Evolutionary conservation across 1,140 invertebrate genomes (phyloP).

Genomic region (Plectus sambesii): DNA sequence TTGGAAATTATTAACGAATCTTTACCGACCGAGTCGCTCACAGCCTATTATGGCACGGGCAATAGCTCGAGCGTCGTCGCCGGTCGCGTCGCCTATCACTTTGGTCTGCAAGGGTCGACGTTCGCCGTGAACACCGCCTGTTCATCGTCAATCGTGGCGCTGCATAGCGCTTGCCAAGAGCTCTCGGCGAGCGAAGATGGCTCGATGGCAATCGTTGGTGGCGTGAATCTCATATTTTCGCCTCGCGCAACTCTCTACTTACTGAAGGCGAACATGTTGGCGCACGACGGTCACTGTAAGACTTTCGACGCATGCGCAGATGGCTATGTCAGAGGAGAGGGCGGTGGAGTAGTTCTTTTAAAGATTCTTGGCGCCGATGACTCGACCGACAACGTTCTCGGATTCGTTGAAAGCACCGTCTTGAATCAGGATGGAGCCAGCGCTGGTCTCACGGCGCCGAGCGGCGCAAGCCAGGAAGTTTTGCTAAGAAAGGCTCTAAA

Average conservation of each 20-base stretch:
- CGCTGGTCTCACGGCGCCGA: slow-evolving; percentile 68
- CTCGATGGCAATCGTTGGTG: slow-evolving; percentile 79
- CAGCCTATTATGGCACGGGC: slow-evolving; percentile 29
- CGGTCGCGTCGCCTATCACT: slow-evolving; percentile 30
- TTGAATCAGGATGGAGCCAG: slow-evolving; percentile 24
- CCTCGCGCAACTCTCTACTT: slow-evolving; percentile 71
- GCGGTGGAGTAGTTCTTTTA: slow-evolving; percentile 64
- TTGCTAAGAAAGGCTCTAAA: slow-evolving; percentile 67
- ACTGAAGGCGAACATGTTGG: slow-evolving; percentile 70
- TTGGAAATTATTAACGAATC: slow-evolving; percentile 22
- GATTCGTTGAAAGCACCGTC: slow-evolving; percentile 65
- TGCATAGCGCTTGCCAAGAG: slow-evolving; percentile 64
- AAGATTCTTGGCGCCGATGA: slow-evolving; percentile 63
- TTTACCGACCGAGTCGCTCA: slow-evolving; percentile 9
- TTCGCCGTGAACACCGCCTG: slow-evolving; percentile 85
- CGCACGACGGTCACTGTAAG: slow-evolving; percentile 72
- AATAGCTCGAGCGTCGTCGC: slow-evolving; percentile 29
- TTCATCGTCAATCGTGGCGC: slow-evolving; percentile 73
- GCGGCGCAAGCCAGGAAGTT: slow-evolving; percentile 66
- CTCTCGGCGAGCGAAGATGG: slow-evolving; percentile 73
- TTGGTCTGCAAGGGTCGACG: slow-evolving; percentile 60
- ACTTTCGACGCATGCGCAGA: slow-evolving; percentile 73
- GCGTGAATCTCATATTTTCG: slow-evolving; percentile 68
- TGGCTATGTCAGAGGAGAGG: slow-evolving; percentile 82
- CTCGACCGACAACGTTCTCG: slow-evolving; percentile 61